Percentiles rank a stretch among this genome's conserved stretches.
Evolutionary conservation across 2,113 vertebrate genomes (phyloP).

Genomic region (Pampusana beccarii): DNA sequence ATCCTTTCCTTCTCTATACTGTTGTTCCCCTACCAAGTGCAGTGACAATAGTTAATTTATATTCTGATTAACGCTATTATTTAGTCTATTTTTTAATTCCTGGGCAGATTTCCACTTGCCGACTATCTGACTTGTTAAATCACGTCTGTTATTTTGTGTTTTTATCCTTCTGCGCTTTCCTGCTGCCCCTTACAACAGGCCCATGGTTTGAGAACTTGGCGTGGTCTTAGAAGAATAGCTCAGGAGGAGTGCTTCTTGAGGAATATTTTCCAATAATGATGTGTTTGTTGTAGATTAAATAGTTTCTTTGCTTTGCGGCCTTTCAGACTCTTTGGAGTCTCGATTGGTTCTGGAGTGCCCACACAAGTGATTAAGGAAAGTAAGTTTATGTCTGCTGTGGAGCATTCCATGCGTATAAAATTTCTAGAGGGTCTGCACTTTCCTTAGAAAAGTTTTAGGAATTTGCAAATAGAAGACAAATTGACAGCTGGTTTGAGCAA

Average conservation of each 20-base stretch:
- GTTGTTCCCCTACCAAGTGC: neutral
- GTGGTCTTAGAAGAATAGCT: neutral
- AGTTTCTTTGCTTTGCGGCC: neutral
- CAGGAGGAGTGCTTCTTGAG: neutral
- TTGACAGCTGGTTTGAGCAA: neutral
- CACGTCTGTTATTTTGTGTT: neutral
- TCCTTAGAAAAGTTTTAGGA: neutral
- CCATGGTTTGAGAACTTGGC: neutral
- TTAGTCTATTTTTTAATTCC: neutral
- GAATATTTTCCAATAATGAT: slow-evolving; percentile 14
- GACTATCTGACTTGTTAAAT: neutral
- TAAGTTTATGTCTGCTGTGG: neutral
- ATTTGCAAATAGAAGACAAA: neutral
- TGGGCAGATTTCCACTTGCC: neutral
- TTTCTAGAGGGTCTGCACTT: neutral
- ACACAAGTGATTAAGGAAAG: neutral
- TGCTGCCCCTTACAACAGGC: neutral
- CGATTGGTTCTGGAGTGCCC: neutral
- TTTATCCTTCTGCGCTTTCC: neutral
- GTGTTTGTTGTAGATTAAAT: neutral
- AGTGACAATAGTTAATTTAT: neutral
- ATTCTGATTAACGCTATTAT: neutral
- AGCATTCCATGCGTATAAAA: neutral
- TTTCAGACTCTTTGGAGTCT: neutral
- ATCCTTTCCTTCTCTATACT: neutral